Percentiles rank a stretch among this genome's conserved stretches.
phyloP scores from a whole-genome alignment of 92 coral and sea anemone genomes.

The Parazoanthus darwini region DNA sequence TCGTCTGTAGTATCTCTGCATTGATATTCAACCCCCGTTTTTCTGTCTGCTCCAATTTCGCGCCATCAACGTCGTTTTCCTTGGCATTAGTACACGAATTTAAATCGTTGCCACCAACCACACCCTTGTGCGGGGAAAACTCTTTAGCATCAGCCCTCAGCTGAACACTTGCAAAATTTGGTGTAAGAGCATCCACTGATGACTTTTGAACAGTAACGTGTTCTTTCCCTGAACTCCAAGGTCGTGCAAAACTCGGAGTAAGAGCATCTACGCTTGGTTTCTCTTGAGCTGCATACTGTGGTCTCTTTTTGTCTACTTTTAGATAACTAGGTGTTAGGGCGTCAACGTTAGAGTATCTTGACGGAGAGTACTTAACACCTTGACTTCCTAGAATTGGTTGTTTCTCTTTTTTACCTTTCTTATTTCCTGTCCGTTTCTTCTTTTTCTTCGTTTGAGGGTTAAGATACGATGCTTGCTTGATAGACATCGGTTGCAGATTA shows the following conservation, averaged over 20 bases:
- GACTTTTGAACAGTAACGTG: constrained; percentile 41
- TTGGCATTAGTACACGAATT: neutral
- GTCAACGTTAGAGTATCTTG: neutral
- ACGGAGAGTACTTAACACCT: neutral
- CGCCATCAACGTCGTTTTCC: neutral
- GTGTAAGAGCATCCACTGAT: constrained; percentile 67
- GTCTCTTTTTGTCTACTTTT: constrained; percentile 28
- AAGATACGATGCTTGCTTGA: constrained; percentile 79
- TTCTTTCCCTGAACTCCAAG: neutral
- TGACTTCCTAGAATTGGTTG: constrained; percentile 25
- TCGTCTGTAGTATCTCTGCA: neutral
- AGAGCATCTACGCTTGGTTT: constrained; percentile 15
- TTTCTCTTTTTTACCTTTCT: constrained; percentile 50
- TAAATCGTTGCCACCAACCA: neutral
- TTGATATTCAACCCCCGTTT: neutral
- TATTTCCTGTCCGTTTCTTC: constrained; percentile 70
- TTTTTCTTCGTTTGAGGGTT: constrained; percentile 80
- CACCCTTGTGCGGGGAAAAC: neutral
- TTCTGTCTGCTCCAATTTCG: neutral
- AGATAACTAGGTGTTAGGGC: constrained; percentile 43
- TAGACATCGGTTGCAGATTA: constrained; percentile 70
- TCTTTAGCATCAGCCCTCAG: neutral
- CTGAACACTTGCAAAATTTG: constrained; percentile 44
- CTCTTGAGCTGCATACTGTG: constrained; percentile 9
- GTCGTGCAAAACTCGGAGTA: neutral